phyloP scores from a whole-genome alignment of 2,888 invertebrate species.

The Steinernema hermaphroditum region DNA sequence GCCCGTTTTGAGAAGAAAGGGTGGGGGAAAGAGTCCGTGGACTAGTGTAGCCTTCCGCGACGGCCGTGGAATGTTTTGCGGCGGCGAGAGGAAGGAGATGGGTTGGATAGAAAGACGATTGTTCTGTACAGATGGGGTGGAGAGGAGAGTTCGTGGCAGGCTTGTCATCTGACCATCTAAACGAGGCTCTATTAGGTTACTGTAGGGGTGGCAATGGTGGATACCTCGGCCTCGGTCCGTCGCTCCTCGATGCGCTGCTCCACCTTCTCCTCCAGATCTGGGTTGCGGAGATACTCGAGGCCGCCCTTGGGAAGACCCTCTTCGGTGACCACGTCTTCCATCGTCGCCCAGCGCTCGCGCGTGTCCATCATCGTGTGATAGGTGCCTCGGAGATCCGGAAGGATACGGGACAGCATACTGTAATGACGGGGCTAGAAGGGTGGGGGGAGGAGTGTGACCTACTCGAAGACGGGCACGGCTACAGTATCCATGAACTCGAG shows the following conservation, averaged over 20 bases:
- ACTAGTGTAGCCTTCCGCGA: not conserved
- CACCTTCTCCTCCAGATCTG: slow-evolving; percentile 50
- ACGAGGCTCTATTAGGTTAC: not conserved
- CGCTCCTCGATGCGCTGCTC: not conserved
- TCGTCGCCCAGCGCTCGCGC: slow-evolving; percentile 57
- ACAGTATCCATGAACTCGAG: slow-evolving; percentile 75
- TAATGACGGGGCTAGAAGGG: slow-evolving; percentile 32
- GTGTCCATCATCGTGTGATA: slow-evolving; percentile 58
- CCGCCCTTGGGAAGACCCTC: slow-evolving; percentile 44
- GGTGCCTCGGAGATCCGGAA: slow-evolving; percentile 58
- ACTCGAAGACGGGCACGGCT: slow-evolving; percentile 71
- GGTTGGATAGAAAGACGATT: not conserved
- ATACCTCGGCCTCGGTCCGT: not conserved
- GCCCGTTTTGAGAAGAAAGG: slow-evolving; percentile 19
- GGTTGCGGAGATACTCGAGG: slow-evolving; percentile 55
- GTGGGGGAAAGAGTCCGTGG: not conserved
- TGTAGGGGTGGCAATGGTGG: not conserved
- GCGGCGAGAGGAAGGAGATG: not conserved
- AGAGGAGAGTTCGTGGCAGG: not conserved
- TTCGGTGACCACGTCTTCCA: slow-evolving; percentile 48
- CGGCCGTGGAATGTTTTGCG: slow-evolving; percentile 2
- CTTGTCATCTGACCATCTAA: slow-evolving; percentile 16
- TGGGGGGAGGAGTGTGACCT: slow-evolving; percentile 34
- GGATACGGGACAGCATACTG: slow-evolving; percentile 54
- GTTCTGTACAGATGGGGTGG: not conserved